These are phyloP conservation scores for Diarsia rubi DNA, from an alignment of 2,888 invertebrate genomes.

Conservation along the genomic window DNA sequence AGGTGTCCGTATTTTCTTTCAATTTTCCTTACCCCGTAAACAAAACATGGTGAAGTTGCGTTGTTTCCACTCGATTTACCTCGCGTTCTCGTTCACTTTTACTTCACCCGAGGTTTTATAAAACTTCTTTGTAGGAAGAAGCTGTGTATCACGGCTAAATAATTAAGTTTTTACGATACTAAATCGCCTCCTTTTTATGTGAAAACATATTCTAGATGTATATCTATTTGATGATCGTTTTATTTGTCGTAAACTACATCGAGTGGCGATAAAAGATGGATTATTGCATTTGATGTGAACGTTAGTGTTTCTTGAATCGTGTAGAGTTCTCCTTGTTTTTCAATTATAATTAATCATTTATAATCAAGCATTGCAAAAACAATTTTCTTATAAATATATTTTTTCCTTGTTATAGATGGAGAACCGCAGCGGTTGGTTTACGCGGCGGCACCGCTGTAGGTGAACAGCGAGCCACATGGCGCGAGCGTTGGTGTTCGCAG, in stretches of 20 bases:
- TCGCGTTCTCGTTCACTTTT: slow-evolving; percentile 45
- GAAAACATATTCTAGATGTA: slow-evolving; percentile 34
- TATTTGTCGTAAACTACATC: slow-evolving; percentile 44
- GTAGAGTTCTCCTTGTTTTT: not conserved
- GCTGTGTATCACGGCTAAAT: slow-evolving; percentile 42
- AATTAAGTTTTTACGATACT: slow-evolving; percentile 53
- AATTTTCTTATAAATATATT: slow-evolving; percentile 12
- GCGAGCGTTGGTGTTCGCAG: slow-evolving; percentile 78
- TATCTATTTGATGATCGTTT: slow-evolving; percentile 38
- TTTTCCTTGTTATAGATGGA: slow-evolving; percentile 81
- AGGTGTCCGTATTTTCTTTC: slow-evolving; percentile 66
- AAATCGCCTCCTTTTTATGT: slow-evolving; percentile 35
- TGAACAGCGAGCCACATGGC: slow-evolving; percentile 79
- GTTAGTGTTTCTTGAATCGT: not conserved
- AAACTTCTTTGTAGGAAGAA: slow-evolving; percentile 42
- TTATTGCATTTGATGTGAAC: slow-evolving; percentile 24
- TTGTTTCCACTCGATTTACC: slow-evolving; percentile 70
- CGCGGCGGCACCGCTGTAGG: slow-evolving; percentile 86
- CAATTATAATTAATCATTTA: not conserved
- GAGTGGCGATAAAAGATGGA: slow-evolving; percentile 38
- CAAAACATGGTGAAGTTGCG: slow-evolving; percentile 63
- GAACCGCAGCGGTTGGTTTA: slow-evolving; percentile 75
- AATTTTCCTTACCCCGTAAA: slow-evolving; percentile 58
- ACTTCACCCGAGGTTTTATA: slow-evolving; percentile 29
- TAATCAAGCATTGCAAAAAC: not conserved